These are phyloP conservation scores for Chymomyza procnemis DNA, from an alignment of 2,888 invertebrate species.

Conservation along the genomic window DNA sequence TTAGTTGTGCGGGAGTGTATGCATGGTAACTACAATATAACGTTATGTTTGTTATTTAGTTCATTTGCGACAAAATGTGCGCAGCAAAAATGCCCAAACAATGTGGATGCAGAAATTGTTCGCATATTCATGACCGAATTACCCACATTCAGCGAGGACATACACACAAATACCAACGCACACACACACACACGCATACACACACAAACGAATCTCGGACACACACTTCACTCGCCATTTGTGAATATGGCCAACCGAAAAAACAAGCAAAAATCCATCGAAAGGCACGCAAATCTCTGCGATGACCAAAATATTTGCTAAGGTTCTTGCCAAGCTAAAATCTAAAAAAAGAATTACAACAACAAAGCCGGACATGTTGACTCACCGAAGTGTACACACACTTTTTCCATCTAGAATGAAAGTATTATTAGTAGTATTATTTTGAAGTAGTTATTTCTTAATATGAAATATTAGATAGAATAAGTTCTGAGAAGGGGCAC, in stretches of 20 bases:
- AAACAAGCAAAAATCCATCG: conserved; percentile 62
- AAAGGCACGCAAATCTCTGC: conserved; percentile 66
- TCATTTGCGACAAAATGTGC: conserved; percentile 68
- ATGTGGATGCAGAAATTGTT: conserved; percentile 59
- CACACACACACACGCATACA: conserved; percentile 8
- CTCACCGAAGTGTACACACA: too few species aligned
- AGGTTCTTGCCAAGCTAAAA: conserved; percentile 43
- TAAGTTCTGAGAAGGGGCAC: too few species aligned
- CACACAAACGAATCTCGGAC: not conserved
- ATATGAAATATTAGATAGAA: too few species aligned
- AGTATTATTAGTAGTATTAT: too few species aligned
- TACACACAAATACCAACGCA: conserved; percentile 18
- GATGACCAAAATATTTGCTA: conserved; percentile 67
- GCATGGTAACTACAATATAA: conserved; percentile 35
- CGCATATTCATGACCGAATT: conserved; percentile 72
- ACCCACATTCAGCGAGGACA: conserved; percentile 52
- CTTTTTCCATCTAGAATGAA: too few species aligned
- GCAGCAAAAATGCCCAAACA: conserved; percentile 61
- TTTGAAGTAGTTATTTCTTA: too few species aligned
- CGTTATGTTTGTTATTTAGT: conserved; percentile 50
- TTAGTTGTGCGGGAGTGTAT: too few species aligned
- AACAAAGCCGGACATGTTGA: too few species aligned
- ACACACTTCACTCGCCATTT: conserved; percentile 40
- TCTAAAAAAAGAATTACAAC: conserved; percentile 23
- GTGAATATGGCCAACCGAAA: conserved; percentile 33